These are phyloP conservation scores for Plagodis pulveraria DNA, from an alignment of 2,888 invertebrate species.

Conservation along the genomic window DNA sequence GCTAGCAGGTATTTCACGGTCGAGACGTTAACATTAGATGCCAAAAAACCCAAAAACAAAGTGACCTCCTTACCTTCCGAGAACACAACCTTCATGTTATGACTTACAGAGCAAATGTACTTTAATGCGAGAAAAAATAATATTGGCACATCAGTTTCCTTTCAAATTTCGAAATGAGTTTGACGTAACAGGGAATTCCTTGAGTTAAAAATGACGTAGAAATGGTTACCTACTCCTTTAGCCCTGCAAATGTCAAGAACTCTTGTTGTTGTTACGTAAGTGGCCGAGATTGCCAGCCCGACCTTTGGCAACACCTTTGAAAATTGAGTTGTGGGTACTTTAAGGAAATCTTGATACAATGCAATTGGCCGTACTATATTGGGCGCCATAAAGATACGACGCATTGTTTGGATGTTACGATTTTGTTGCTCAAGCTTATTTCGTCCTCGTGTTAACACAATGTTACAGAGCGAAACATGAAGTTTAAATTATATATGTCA, in stretches of 20 bases:
- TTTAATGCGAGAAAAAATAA: conserved; percentile 22
- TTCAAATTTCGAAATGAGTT: conserved; percentile 50
- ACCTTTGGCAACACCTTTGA: conserved; percentile 71
- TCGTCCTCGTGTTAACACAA: conserved; percentile 19
- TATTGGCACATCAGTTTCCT: conserved; percentile 50
- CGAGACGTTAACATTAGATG: conserved; percentile 12
- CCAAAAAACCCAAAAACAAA: conserved; percentile 22
- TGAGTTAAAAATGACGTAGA: conserved; percentile 51
- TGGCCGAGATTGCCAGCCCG: conserved; percentile 49
- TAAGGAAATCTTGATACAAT: conserved; percentile 63
- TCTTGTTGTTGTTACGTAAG: conserved; percentile 69
- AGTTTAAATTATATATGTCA: conserved; percentile 10
- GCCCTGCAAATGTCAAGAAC: conserved; percentile 72
- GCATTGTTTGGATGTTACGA: conserved; percentile 35
- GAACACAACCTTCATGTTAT: conserved; percentile 25
- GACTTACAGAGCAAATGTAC: conserved; percentile 17
- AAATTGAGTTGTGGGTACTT: conserved; percentile 61
- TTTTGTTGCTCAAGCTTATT: conserved; percentile 33
- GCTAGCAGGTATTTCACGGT: conserved; percentile 23
- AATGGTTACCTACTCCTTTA: conserved; percentile 46
- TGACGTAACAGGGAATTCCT: conserved; percentile 74
- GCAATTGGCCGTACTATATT: conserved; percentile 47
- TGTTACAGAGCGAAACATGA: conserved; percentile 16
- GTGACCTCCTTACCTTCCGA: conserved; percentile 23
- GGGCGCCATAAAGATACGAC: conserved; percentile 29